Percentiles rank a stretch among this genome's conserved stretches.
These are phyloP conservation scores for Cryptoblepharus egeriae DNA, from an alignment of 2,797 vertebrate genomes.

Conservation along the genomic window DNA sequence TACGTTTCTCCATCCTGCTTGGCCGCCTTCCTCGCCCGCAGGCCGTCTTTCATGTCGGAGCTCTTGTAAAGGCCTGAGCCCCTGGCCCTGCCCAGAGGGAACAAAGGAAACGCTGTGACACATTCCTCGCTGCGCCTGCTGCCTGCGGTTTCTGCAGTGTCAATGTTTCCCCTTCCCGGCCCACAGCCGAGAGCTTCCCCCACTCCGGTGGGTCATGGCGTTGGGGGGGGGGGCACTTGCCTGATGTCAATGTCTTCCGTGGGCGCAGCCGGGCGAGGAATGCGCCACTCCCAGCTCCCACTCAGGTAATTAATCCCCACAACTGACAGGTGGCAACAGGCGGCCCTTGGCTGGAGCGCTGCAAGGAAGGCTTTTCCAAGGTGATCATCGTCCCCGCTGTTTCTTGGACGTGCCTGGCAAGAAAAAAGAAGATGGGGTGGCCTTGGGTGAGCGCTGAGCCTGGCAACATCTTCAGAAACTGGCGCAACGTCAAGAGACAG, in stretches of 20 bases:
- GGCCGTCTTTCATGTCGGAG: not conserved
- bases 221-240: slow-evolving; percentile 75
- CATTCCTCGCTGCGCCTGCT: not conserved
- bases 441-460: slow-evolving; percentile 11
- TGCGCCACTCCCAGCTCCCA: slow-evolving; percentile 79
- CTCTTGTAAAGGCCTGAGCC: not conserved
- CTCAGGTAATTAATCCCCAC: slow-evolving; percentile 84
- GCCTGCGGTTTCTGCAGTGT: not conserved
- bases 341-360: slow-evolving; percentile 78
- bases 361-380: slow-evolving; percentile 70
- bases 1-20: slow-evolving; percentile 35
- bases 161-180: not conserved
- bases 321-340: slow-evolving; percentile 87
- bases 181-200: not conserved
- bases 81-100: slow-evolving; percentile 40
- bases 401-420: slow-evolving; percentile 54
- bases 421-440: slow-evolving; percentile 26
- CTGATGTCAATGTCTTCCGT: slow-evolving; percentile 79
- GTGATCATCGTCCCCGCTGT: slow-evolving; percentile 46
- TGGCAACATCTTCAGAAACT: not conserved
- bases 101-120: slow-evolving; percentile 20
- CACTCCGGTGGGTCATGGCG: slow-evolving; percentile 38
- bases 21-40: slow-evolving; percentile 28
- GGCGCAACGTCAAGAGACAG: too few relatives aligned
- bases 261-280: slow-evolving; percentile 79